Base-by-base conservation (phyloP, 35 echinoderm and acorn worm species). In the Ophiothrix spiculata region DNA sequence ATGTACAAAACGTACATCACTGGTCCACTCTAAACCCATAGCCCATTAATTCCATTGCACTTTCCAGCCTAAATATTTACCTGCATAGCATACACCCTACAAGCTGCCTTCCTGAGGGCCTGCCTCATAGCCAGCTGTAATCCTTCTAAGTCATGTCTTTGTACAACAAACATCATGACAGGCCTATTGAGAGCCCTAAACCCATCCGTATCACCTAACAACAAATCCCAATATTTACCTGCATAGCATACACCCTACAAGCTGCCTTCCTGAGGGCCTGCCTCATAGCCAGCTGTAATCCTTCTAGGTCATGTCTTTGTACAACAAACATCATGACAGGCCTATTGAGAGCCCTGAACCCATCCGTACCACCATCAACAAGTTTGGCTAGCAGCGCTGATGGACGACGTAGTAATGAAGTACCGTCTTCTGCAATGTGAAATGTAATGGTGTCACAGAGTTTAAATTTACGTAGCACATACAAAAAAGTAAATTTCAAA, bases 51-150 rank as follows among this genome's bases (percentile, higher is more conserved):
- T n/a, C n/a, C n/a, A n/a, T n/a, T n/a, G n/a, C n/a, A n/a, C n/a
- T n/a, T n/a, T n/a, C n/a, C n/a, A n/a, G n/a, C n/a, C n/a, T n/a
- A n/a, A n/a, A n/a, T n/a, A n/a, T n/a, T n/a, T n/a, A n/a, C 96
- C 78, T 94, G 92, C 39, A 99, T 74, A 35, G 96, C 89, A 84
- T 99, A 90, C 8, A 99, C 92, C 69, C 92, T 85, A 64, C 96
- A 99, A 14, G 96, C 89, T 89, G 92, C 96, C 79, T 99, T 99
- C 23, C 96, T 75, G 21, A 99, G 75, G 1, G 96, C 93, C 41
- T 99, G 96, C 36, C 91, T 94, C 96, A 99, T 99, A 39, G 96
- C 96, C 32, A 99, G 69, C 79, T 88, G 81, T 13, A 99, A 78
- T 23, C 91, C 96, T 78, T 99, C 96, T 0, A 99, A 75, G 83